These are phyloP conservation scores for Troides aeacus DNA, from an alignment of 2,888 invertebrate species.

Conservation along the genomic window DNA sequence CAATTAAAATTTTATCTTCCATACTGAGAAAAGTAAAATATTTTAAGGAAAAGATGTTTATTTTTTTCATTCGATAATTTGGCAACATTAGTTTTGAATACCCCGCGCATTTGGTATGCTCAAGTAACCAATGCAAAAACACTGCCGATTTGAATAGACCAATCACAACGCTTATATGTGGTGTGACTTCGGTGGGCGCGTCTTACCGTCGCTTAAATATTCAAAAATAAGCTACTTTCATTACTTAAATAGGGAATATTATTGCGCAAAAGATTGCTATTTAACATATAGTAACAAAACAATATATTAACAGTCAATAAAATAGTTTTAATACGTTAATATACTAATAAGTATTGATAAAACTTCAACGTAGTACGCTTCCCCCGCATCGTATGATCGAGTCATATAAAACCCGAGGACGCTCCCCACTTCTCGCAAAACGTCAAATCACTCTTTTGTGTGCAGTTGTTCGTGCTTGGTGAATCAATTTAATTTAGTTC, in stretches of 20 bases:
- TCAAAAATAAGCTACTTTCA: slow-evolving; percentile 41
- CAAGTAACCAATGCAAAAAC: slow-evolving; percentile 53
- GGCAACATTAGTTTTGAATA: slow-evolving; percentile 42
- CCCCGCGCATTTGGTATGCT: slow-evolving; percentile 45
- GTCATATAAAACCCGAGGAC: slow-evolving; percentile 67
- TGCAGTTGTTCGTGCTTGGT: slow-evolving; percentile 54
- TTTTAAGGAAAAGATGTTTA: not conserved
- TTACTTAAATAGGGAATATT: slow-evolving; percentile 45
- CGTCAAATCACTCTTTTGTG: slow-evolving; percentile 60
- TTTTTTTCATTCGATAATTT: slow-evolving; percentile 6
- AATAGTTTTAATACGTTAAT: slow-evolving; percentile 40
- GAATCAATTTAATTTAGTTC: slow-evolving; percentile 51
- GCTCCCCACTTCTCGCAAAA: slow-evolving; percentile 72
- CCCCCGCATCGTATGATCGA: slow-evolving; percentile 75
- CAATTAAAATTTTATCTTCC: too few relatives aligned
- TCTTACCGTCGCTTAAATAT: slow-evolving; percentile 43
- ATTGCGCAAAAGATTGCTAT: slow-evolving; percentile 37
- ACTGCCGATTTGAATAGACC: slow-evolving; percentile 44
- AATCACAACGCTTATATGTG: slow-evolving; percentile 65
- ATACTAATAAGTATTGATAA: slow-evolving; percentile 52
- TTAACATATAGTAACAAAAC: slow-evolving; percentile 27
- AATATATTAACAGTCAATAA: slow-evolving; percentile 42
- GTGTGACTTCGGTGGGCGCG: slow-evolving; percentile 74
- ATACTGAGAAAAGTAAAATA: too few relatives aligned
- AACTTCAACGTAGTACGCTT: slow-evolving; percentile 56